Evolutionary conservation across 2,797 vertebrate species (phyloP).

Genomic region (Triplophysa bombifrons): DNA sequence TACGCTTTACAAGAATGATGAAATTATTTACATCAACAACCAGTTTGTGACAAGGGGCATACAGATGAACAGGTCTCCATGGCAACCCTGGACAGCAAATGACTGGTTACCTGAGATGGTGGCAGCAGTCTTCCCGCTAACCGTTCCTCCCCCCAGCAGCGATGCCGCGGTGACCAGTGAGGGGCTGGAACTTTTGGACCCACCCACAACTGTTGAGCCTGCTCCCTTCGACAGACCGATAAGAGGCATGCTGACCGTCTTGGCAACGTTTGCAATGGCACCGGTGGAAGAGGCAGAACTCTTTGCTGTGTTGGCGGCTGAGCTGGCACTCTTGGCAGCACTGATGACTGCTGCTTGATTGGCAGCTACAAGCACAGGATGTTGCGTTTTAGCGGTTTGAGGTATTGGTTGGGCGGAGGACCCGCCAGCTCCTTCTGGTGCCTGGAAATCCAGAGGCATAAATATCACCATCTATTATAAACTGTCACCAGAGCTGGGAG

Average conservation of each 20-base stretch:
- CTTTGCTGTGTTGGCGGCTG: slow-evolving; percentile 66
- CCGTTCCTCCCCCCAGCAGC: slow-evolving; percentile 58
- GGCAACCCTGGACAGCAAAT: neutral
- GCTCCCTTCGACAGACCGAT: slow-evolving; percentile 73
- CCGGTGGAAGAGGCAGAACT: slow-evolving; percentile 61
- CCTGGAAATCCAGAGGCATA: slow-evolving; percentile 24
- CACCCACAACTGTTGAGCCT: slow-evolving; percentile 59
- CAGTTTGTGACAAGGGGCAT: neutral
- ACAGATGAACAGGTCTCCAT: neutral
- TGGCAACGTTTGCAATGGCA: slow-evolving; percentile 78
- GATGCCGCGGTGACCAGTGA: slow-evolving; percentile 74
- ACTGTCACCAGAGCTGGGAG: too few species aligned
- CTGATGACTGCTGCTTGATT: slow-evolving; percentile 83
- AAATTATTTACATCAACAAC: neutral
- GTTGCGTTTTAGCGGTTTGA: slow-evolving; percentile 78
- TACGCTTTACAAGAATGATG: neutral
- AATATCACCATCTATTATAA: neutral
- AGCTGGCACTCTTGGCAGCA: slow-evolving; percentile 75
- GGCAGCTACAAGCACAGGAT: slow-evolving; percentile 81
- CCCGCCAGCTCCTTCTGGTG: slow-evolving; percentile 60
- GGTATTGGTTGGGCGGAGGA: slow-evolving; percentile 55
- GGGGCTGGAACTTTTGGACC: slow-evolving; percentile 70
- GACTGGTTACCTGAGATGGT: slow-evolving; percentile 74
- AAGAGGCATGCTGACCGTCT: slow-evolving; percentile 73
- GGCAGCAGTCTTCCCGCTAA: slow-evolving; percentile 72